Evolutionary conservation across 2,888 invertebrate genomes (phyloP).

Genomic region (Choristoneura rosaceana): DNA sequence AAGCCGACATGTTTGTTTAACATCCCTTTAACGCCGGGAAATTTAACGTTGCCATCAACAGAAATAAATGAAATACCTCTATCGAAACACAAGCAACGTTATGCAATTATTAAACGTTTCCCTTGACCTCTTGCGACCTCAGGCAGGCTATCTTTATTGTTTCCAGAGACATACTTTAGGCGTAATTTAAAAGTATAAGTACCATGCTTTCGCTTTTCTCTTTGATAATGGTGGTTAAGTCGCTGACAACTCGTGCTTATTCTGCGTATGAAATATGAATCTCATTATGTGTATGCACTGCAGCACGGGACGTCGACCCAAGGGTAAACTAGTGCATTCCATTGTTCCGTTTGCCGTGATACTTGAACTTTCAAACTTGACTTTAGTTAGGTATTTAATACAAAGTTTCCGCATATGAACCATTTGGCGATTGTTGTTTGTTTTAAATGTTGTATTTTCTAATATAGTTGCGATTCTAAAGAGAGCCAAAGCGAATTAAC

Average conservation of each 20-base stretch:
- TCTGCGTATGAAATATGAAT: not conserved
- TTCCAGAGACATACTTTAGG: slow-evolving; percentile 24
- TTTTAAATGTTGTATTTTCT: not conserved
- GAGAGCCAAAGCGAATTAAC: no score
- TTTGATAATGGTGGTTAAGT: slow-evolving; percentile 18
- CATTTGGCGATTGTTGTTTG: not conserved
- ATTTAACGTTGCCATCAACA: not conserved
- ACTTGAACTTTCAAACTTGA: not conserved
- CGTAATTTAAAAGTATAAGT: slow-evolving; percentile 29
- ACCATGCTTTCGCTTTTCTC: slow-evolving; percentile 35
- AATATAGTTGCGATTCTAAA: no score
- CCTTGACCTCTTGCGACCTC: slow-evolving; percentile 33
- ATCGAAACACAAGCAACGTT: not conserved
- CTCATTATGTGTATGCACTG: not conserved
- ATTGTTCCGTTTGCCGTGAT: not conserved
- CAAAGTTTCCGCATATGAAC: not conserved
- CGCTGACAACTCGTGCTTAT: not conserved
- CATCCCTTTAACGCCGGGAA: not conserved
- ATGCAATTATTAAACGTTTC: slow-evolving; percentile 15
- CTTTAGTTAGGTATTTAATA: not conserved
- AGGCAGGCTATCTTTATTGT: slow-evolving; percentile 31
- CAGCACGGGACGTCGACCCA: not conserved
- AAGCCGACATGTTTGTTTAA: slow-evolving; percentile 23
- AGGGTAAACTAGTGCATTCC: not conserved
- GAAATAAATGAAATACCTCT: not conserved